A percentile compares a stretch with the other conserved stretches of the same genome.
These are phyloP conservation scores for Branchipolynoe longqiensis DNA, from an alignment of 2,888 invertebrate species.

Conservation along the genomic window DNA sequence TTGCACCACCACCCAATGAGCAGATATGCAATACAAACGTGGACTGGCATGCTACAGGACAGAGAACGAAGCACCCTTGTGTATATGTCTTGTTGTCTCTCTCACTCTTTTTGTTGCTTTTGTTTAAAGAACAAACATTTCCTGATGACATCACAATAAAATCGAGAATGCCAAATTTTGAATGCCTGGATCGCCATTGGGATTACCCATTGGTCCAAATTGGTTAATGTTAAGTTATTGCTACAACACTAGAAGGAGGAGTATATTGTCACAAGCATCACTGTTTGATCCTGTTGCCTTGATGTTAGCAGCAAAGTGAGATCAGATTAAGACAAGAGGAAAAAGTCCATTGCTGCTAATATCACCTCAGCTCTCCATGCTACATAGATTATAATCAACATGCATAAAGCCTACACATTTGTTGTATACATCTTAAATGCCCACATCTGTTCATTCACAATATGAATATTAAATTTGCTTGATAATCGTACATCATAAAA, in stretches of 20 bases:
- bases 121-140: too few species aligned
- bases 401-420: slow-evolving; percentile 45
- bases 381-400: slow-evolving; percentile 28
- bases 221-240: neutral
- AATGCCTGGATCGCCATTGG: slow-evolving; percentile 53
- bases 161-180: slow-evolving; percentile 49
- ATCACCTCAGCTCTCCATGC: slow-evolving; percentile 44
- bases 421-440: slow-evolving; percentile 37
- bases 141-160: slow-evolving; percentile 46
- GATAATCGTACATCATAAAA: slow-evolving; percentile 55
- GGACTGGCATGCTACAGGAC: slow-evolving; percentile 52
- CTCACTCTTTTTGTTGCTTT: too few species aligned
- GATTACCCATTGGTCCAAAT: slow-evolving; percentile 50
- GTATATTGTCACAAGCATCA: slow-evolving; percentile 54
- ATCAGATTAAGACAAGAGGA: slow-evolving; percentile 53
- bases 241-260: slow-evolving; percentile 48
- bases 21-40: slow-evolving; percentile 56
- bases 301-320: slow-evolving; percentile 57
- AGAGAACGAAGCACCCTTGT: slow-evolving; percentile 53
- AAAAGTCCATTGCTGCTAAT: slow-evolving; percentile 56
- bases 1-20: slow-evolving; percentile 47
- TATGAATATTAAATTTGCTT: slow-evolving; percentile 51
- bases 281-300: slow-evolving; percentile 42
- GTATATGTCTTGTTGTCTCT: neutral
- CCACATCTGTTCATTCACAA: slow-evolving; percentile 52